Base-by-base conservation (phyloP, 2,888 invertebrate genomes). In the Himalopsyche kuldschensis region DNA sequence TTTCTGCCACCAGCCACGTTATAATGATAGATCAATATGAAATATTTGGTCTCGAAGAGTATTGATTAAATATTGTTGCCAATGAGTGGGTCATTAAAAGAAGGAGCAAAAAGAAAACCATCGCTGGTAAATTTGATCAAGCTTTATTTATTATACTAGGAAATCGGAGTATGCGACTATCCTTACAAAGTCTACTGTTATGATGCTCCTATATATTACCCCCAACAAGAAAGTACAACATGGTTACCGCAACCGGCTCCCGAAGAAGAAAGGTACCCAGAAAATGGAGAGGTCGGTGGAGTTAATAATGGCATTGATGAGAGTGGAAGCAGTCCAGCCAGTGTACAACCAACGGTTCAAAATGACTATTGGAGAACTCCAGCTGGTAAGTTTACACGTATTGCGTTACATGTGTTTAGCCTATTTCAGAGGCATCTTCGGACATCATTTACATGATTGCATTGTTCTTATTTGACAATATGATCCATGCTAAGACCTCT, bases 151-250 rank as follows among this genome's bases (percentile, higher is more conserved):
- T 46, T 31, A 80, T 91, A 92, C 84, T 89, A 94, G 94, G 89
- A 90, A 79, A 89, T 93, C 4, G 94, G 94, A 41, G 92, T 94
- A 24, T 95, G 95, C 86, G 95, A 95, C 88, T 95, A 94, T 87
- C 90, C 91, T 0, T 89, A 92, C 76, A 91, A 92, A 81, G 94
- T 94, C 0, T 0, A 89, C 89, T 85, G 90, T 90, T 10, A 87
- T 88, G 35, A 87, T 88, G 88, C 15, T 87, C 0, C 24, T 27
- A 32, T 6, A 10, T 8, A 30, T 20, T 30, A 69, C 15, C 69
- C 69, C n/a, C 1, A 4, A 1, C n/a, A n/a, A 69, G 24, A 4
- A 10, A 69, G 20, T 69, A 20, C 24, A 4, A 3, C 24, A 17
- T 6, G 5, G 63, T 27, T 17, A 20, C 63, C 20, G 30, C n/a